Percentiles rank a stretch among this genome's conserved stretches.
Conservation (phyloP, 2,113 vertebrate genomes). For the Catharus minimus region DNA sequence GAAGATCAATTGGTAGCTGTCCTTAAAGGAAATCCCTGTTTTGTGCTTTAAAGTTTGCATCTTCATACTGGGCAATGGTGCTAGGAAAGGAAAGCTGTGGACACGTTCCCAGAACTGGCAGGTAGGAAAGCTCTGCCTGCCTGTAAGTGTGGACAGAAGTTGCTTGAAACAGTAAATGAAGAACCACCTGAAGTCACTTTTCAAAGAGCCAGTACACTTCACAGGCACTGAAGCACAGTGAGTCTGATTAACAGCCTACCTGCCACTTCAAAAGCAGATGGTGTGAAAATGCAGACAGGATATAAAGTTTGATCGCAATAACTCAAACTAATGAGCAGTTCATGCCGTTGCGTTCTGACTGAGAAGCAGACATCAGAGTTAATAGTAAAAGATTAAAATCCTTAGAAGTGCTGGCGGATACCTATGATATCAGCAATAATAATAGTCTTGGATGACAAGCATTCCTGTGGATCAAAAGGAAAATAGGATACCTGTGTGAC, state of each 20-base stretch:
- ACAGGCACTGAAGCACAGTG: background rate
- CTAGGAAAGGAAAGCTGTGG: background rate
- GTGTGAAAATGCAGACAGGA: conserved; percentile 35
- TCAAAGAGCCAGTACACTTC: conserved; percentile 4
- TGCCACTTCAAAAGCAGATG: conserved; percentile 39
- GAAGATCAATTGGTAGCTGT: background rate
- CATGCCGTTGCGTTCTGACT: background rate
- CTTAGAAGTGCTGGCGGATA: background rate
- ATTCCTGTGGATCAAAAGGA: conserved; percentile 9
- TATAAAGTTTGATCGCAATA: conserved; percentile 8
- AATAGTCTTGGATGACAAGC: conserved; percentile 6
- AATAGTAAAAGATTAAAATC: conserved; percentile 35
- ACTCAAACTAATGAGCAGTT: conserved; percentile 40
- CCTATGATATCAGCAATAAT: conserved; percentile 31
- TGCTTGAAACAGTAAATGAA: background rate
- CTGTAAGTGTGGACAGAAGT: background rate
- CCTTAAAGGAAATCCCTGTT: background rate
- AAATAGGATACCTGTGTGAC: background rate
- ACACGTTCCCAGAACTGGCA: background rate
- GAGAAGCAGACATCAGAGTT: conserved; percentile 14
- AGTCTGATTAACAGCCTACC: conserved; percentile 20
- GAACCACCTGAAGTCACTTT: background rate
- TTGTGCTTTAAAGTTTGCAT: background rate
- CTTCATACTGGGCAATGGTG: background rate
- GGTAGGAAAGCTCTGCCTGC: background rate